A percentile compares a stretch with the other conserved stretches of the same genome.
These are phyloP conservation scores for Cephalopterus ornatus DNA, from an alignment of 2,113 vertebrate genomes.

Conservation along the genomic window DNA sequence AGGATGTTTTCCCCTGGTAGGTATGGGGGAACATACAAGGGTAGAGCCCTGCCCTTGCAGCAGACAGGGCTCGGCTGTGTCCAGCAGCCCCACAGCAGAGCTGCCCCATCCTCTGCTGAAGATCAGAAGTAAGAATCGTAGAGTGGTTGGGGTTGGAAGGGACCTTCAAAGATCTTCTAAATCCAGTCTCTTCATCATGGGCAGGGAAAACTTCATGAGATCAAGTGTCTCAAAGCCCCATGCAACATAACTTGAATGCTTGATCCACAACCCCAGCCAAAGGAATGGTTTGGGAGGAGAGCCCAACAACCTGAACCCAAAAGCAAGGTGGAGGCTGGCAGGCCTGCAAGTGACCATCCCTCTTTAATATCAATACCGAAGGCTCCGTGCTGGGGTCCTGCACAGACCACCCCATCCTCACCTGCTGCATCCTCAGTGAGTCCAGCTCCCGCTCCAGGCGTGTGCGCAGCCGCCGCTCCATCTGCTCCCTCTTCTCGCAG, in stretches of 20 bases:
- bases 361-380: neutral
- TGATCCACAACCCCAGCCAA: neutral
- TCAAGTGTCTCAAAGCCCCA: neutral
- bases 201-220: neutral
- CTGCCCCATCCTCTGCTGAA: neutral
- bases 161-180: neutral
- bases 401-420: neutral
- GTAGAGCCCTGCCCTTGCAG: neutral
- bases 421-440: conserved; percentile 83
- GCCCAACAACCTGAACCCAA: neutral
- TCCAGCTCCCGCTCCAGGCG: conserved; percentile 86
- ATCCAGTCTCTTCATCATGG: neutral
- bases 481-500: conserved; percentile 84
- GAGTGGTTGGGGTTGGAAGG: neutral
- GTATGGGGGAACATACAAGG: rapidly evolving
- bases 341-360: neutral
- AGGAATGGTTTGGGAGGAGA: neutral
- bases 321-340: neutral
- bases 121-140: neutral
- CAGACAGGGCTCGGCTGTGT: neutral
- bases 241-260: neutral
- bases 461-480: conserved; percentile 82
- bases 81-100: neutral
- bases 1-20: neutral
- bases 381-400: rapidly evolving